Evolutionary conservation across 1,140 invertebrate genomes (phyloP).

Genomic region (Leptonema lineaticorne): DNA sequence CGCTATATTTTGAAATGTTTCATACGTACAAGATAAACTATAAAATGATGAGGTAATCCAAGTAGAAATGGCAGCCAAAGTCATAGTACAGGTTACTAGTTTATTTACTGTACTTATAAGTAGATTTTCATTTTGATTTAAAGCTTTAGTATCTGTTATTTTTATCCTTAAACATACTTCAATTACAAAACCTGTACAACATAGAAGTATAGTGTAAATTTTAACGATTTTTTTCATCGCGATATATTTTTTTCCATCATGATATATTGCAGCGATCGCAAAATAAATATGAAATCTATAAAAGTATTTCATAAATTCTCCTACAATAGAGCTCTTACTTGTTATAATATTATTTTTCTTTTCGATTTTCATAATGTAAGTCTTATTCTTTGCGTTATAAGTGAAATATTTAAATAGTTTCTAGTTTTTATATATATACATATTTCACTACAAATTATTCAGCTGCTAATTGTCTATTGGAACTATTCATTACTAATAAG

Average conservation of each 20-base stretch:
- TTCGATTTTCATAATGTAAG: too few species aligned
- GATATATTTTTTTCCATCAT: neutral
- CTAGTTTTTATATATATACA: too few species aligned
- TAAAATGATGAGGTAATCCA: neutral
- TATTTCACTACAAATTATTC: too few species aligned
- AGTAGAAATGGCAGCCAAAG: neutral
- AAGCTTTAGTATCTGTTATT: neutral
- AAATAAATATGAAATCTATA: neutral
- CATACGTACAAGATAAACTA: neutral
- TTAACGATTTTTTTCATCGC: neutral
- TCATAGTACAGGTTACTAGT: neutral
- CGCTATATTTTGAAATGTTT: neutral
- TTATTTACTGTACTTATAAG: neutral
- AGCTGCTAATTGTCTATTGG: too few species aligned
- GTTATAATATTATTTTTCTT: too few species aligned
- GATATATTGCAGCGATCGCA: neutral
- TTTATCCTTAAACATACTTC: neutral
- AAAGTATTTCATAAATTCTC: slow-evolving; percentile 4
- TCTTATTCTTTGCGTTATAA: too few species aligned
- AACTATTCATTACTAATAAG: too few species aligned
- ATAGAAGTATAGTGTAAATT: slow-evolving; percentile 6
- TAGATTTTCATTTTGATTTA: slow-evolving; percentile 1
- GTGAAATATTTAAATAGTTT: too few species aligned
- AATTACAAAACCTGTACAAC: neutral
- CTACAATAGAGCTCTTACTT: neutral